A percentile compares a stretch with the other conserved stretches of the same genome.
Conservation (phyloP, 2,113 vertebrate genomes). For the Vanacampus margaritifer region DNA sequence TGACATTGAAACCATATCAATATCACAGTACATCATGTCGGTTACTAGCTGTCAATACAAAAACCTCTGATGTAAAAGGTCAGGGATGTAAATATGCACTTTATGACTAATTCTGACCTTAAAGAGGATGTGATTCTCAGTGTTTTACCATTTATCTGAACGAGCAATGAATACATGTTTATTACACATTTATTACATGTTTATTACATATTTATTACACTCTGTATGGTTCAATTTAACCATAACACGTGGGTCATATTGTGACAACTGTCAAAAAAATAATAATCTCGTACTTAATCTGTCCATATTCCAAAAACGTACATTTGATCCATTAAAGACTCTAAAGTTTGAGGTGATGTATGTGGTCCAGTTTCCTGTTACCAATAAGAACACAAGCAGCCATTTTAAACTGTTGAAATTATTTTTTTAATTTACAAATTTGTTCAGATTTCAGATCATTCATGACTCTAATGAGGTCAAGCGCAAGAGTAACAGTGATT, state of each 20-base stretch:
- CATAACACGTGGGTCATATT: background rate
- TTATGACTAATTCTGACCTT: background rate
- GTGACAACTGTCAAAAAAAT: background rate
- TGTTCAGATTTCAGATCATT: too few relatives aligned
- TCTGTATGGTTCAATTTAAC: too few relatives aligned
- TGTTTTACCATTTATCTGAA: background rate
- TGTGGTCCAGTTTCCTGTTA: too few relatives aligned
- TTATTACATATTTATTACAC: too few relatives aligned
- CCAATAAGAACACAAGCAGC: too few relatives aligned
- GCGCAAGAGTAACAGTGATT: too few relatives aligned
- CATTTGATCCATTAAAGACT: background rate
- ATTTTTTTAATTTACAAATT: too few relatives aligned
- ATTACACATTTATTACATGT: too few relatives aligned
- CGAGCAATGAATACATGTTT: background rate
- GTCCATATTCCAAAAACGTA: background rate
- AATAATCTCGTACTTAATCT: background rate
- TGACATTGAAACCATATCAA: conserved; percentile 5
- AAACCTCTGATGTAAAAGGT: background rate
- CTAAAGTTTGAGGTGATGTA: too few relatives aligned
- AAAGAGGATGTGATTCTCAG: background rate
- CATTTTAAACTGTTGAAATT: too few relatives aligned
- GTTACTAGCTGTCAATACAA: background rate
- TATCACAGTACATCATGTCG: background rate
- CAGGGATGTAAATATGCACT: background rate
- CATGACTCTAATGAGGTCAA: too few relatives aligned